Conservation (phyloP, 1,140 invertebrate genomes). For the Adoxophyes honmai region DNA sequence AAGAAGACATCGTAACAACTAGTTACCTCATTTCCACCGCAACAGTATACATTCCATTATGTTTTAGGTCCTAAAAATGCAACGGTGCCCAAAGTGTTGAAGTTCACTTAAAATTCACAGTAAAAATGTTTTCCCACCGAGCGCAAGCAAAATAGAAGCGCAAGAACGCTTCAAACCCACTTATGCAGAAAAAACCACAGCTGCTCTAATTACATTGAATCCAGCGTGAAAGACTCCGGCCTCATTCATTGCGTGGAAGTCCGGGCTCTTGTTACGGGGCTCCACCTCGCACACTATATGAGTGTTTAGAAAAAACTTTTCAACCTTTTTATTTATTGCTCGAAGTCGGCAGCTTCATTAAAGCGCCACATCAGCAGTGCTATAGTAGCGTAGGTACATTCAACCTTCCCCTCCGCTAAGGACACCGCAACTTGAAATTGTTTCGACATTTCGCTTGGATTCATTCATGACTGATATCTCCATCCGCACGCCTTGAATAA, state of each 20-base stretch:
- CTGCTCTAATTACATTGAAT: slow-evolving; percentile 64
- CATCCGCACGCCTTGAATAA: slow-evolving; percentile 3
- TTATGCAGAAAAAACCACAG: slow-evolving; percentile 52
- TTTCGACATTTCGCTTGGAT: background rate
- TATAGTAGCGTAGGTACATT: too few species aligned
- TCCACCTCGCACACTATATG: too few species aligned
- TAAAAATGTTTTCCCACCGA: slow-evolving; percentile 21
- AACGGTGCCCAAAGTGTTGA: too few species aligned
- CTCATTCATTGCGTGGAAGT: slow-evolving; percentile 43
- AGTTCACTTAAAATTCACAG: background rate
- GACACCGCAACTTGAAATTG: background rate
- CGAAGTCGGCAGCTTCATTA: too few species aligned
- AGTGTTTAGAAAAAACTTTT: too few species aligned
- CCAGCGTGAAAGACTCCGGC: slow-evolving; percentile 42
- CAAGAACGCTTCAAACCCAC: slow-evolving; percentile 46
- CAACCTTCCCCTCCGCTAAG: background rate
- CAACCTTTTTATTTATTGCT: too few species aligned
- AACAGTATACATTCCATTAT: too few species aligned
- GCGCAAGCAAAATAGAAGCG: slow-evolving; percentile 33
- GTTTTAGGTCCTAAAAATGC: too few species aligned
- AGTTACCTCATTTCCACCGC: too few species aligned
- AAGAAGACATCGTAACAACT: too few species aligned
- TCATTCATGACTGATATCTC: slow-evolving; percentile 8
- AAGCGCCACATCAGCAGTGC: too few species aligned
- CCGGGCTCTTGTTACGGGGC: background rate